Conservation (phyloP, 2,113 vertebrate genomes). For the Pseudolaguvia tuberculata region DNA sequence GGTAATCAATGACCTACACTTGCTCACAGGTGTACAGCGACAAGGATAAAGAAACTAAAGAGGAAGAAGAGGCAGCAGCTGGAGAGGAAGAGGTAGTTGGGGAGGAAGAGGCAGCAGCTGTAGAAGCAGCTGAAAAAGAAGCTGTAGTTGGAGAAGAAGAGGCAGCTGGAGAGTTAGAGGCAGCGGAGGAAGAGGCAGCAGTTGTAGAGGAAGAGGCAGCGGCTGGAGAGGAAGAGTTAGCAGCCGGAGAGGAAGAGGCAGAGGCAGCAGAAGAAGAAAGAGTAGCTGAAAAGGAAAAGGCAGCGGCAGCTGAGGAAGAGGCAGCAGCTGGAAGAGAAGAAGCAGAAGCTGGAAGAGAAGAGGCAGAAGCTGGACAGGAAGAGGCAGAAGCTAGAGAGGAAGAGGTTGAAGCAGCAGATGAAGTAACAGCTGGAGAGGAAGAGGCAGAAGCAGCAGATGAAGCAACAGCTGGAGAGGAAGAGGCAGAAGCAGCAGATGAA, state of each 20-base stretch:
- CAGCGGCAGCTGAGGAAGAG: conserved; percentile 46
- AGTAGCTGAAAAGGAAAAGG: conserved; percentile 45
- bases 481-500: too few species aligned
- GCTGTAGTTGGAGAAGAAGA: conserved; percentile 37
- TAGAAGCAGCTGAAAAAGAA: conserved; percentile 50
- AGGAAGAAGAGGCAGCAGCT: conserved; percentile 41
- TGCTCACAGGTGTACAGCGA: neutral
- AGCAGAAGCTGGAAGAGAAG: conserved; percentile 43
- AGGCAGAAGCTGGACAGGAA: conserved; percentile 47
- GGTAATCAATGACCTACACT: neutral
- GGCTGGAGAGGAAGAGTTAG: conserved; percentile 10
- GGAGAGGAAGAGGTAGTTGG: conserved; percentile 49
- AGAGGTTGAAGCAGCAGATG: conserved; percentile 46
- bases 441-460: conserved; percentile 43
- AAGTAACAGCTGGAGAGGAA: conserved; percentile 22
- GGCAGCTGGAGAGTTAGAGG: conserved; percentile 33
- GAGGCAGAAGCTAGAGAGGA: conserved; percentile 44
- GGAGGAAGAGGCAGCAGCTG: conserved; percentile 43
- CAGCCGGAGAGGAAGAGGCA: conserved; percentile 40
- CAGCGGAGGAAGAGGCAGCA: conserved; percentile 39
- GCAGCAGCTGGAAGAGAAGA: conserved; percentile 45
- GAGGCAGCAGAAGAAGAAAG: conserved; percentile 42
- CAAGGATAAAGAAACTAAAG: neutral
- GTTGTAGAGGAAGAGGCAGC: too few species aligned
- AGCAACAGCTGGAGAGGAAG: too few species aligned